Evolutionary conservation across 2,888 invertebrate species (phyloP), one percentile per base, ranked within the genome.

Genomic region (Hylaea fasciaria): DNA sequence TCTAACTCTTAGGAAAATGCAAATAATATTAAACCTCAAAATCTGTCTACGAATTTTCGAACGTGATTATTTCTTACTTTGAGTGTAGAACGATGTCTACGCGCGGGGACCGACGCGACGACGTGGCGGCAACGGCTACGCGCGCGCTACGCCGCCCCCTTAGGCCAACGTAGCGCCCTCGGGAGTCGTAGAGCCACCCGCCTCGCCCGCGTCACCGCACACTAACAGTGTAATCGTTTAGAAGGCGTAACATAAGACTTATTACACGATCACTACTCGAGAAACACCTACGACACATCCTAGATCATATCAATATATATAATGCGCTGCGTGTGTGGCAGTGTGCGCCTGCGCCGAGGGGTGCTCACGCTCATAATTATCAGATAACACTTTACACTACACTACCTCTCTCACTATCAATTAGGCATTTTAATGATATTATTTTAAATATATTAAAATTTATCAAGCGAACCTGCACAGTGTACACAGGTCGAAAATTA

Each of bases 241-340:
- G 86, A 87, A 89, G 89, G 90, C 89, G 76, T 86, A 91, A 91
- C 89, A 84, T 85, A 91, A 89, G 86, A 88, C 87, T 89, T 88
- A 89, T 85, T 86, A 91, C 85, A 91, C 88, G 87, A 91, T 85
- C 82, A 87, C 91, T 92, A 92, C 91, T 90, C 85, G 89, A 89
- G 86, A 89, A 91, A 91, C 91, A 91, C 81, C 91, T 91, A 91
- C 91, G 82, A 86, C 86, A 89, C 87, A 90, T 91, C 90, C 91
- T 91, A 92, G 91, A 92, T 91, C 91, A 92, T 92, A 92, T 92
- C 84, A 91, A 91, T 91, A 91, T 91, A 91, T 85, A 78, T n/a
- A n/a, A n/a, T 78, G 79, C 79, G 82, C 83, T 83, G 84, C 85
- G 79, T 82, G 78, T 80, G 81, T 82, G 85, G 83, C 86, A 85